phyloP scores from a whole-genome alignment of 1,140 invertebrate species.

The Leptopilina clavipes region DNA sequence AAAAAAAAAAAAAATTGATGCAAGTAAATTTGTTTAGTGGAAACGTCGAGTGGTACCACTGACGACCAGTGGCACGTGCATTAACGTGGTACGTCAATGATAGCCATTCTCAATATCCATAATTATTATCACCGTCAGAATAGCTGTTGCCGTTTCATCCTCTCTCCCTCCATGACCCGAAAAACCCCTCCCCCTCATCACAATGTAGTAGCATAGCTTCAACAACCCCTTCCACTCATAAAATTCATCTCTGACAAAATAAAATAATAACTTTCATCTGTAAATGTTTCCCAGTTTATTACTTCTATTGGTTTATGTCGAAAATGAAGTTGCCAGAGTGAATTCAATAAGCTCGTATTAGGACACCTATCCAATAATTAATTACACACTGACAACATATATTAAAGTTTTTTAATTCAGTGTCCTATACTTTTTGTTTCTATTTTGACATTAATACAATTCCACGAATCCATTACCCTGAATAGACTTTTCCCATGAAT shows the following conservation, averaged over 20 bases:
- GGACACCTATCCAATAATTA: no score
- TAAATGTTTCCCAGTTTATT: constrained; percentile 65
- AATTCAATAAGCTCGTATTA: not conserved
- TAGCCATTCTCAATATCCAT: constrained; percentile 68
- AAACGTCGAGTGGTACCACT: constrained; percentile 42
- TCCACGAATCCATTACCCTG: no score
- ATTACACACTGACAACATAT: no score
- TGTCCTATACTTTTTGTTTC: no score
- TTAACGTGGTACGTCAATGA: constrained; percentile 65
- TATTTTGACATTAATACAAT: no score
- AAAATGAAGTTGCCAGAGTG: constrained; percentile 49
- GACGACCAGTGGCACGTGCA: constrained; percentile 44
- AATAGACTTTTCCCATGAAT: no score
- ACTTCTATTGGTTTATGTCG: constrained; percentile 67
- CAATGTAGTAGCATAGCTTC: constrained; percentile 12
- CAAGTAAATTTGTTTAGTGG: constrained; percentile 63
- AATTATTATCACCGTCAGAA: constrained; percentile 62
- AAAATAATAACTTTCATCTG: constrained; percentile 69
- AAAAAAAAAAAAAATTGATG: constrained; percentile 21
- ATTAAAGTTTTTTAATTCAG: no score
- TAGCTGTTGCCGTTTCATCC: constrained; percentile 38
- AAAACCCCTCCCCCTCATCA: not conserved
- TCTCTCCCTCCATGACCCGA: constrained; percentile 7
- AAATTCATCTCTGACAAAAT: constrained; percentile 51
- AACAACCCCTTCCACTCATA: not conserved